A percentile compares a stretch with the other conserved stretches of the same genome.
phyloP scores from a whole-genome alignment of 2,888 invertebrate genomes.

The Neocrepidodera transversa region DNA sequence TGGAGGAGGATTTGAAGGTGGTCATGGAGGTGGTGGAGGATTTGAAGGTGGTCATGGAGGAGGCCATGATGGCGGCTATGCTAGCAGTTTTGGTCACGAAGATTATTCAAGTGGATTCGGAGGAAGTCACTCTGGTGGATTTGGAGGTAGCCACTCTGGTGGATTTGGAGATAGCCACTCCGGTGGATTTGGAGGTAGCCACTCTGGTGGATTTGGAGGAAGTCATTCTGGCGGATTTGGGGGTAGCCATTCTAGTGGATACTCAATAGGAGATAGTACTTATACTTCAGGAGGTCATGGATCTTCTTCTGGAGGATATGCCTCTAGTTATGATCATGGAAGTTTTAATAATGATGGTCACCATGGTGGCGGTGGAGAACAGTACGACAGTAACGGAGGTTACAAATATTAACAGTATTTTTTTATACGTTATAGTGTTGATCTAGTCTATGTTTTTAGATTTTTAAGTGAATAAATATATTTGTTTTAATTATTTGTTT shows the following conservation, averaged over 20 bases:
- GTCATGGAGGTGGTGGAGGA: slow-evolving; percentile 6
- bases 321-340: slow-evolving; percentile 29
- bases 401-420: slow-evolving; percentile 46
- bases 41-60: slow-evolving; percentile 1
- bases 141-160: slow-evolving; percentile 11
- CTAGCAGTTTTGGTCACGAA: not conserved
- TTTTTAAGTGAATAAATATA: slow-evolving; percentile 8
- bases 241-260: slow-evolving; percentile 17
- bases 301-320: slow-evolving; percentile 24
- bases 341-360: slow-evolving; percentile 20
- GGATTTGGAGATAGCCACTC: slow-evolving; percentile 22
- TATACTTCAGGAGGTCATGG: slow-evolving; percentile 28
- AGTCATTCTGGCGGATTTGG: slow-evolving; percentile 1
- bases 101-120: not conserved
- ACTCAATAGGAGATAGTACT: slow-evolving; percentile 24
- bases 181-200: not conserved
- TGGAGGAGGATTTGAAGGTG: slow-evolving; percentile 16
- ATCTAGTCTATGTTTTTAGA: slow-evolving; percentile 32
- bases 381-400: slow-evolving; percentile 42
- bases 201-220: not conserved
- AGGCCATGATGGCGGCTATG: slow-evolving; percentile 2
- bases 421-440: slow-evolving; percentile 4
- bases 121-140: not conserved
- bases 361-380: not conserved
- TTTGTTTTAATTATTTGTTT: not conserved